Evolutionary conservation across 2,797 vertebrate genomes (phyloP), one percentile per base, ranked within the genome.

Genomic region (Cryptoblepharus egeriae): DNA sequence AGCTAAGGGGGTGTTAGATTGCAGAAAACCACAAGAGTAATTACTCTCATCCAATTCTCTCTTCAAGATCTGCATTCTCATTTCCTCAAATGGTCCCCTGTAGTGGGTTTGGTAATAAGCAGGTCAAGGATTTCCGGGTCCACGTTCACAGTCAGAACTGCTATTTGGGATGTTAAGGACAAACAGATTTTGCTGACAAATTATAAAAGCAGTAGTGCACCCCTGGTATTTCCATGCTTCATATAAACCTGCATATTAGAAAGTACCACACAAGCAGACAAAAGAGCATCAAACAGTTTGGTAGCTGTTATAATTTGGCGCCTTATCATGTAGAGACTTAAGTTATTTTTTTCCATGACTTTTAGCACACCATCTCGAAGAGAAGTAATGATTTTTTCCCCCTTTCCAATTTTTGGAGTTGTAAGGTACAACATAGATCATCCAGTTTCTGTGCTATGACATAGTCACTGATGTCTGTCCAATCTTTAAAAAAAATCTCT

Each of bases 1-100:
- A 73, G 64, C 52, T 15, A 71, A 77, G 39, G 88, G 90, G 80
- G 74, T 79, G 73, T 89, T 22, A 45, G 13, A 68, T 69, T 68
- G 11, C 42, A 77, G 79, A 64, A 52, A 45, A 20, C 1, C 2
- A n/a, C 70, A 87, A 42, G 12, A 75, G 22, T 61, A 70, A 61
- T 37, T 85, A 83, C 28, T 8, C 71, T 15, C 0, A 0, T 74
- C 81, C 61, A 49, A 32, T 28, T 84, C 58, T 71, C 3, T 8
- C 0, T 0, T 0, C 58, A 37, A 77, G 13, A 1, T 80, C 76
- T 39, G 16, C 63, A 32, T 22, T 22, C 16, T 63, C 8, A 12
- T 22, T 58, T 77, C 60, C 52, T 63, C 85, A 11, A 42, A 82
- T 70, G 0, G 37, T 49, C 80, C 42, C 79, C 55, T 65, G 13